Conservation (phyloP, 92 coral and sea anemone genomes). For the Epizoanthus scotinus region DNA sequence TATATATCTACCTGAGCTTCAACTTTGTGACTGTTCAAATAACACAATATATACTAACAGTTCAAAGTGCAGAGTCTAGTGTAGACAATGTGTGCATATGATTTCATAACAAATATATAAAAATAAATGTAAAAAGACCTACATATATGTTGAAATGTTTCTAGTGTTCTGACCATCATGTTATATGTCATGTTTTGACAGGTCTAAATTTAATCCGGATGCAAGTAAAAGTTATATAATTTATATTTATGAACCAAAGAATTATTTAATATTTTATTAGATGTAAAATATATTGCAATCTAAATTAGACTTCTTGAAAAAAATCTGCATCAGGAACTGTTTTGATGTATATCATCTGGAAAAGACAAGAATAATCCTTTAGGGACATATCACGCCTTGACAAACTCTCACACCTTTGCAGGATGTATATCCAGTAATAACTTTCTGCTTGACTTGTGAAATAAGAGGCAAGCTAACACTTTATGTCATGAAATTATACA, state of each 20-base stretch:
- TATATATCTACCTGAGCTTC: too few species aligned
- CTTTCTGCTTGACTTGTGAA: conserved; percentile 24
- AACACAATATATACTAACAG: too few species aligned
- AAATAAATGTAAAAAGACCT: too few species aligned
- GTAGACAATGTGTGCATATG: too few species aligned
- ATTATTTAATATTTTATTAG: neutral
- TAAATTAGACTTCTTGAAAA: too few species aligned
- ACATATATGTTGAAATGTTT: neutral
- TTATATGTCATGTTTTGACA: neutral
- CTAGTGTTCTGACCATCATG: neutral
- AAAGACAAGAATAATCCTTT: neutral
- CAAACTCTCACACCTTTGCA: neutral
- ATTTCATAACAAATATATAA: too few species aligned
- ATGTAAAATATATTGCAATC: neutral
- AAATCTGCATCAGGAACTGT: too few species aligned
- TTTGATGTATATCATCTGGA: neutral
- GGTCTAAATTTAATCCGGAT: neutral
- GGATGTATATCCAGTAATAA: neutral
- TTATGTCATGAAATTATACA: neutral
- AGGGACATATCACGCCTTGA: neutral
- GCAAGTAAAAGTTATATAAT: neutral
- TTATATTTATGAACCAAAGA: neutral
- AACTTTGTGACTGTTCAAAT: too few species aligned
- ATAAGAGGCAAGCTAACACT: neutral
- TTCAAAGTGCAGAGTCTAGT: too few species aligned